Percentiles rank a stretch among this genome's conserved stretches.
Evolutionary conservation across 1,140 invertebrate species (phyloP).

Genomic region (Conopomorpha cramerella): DNA sequence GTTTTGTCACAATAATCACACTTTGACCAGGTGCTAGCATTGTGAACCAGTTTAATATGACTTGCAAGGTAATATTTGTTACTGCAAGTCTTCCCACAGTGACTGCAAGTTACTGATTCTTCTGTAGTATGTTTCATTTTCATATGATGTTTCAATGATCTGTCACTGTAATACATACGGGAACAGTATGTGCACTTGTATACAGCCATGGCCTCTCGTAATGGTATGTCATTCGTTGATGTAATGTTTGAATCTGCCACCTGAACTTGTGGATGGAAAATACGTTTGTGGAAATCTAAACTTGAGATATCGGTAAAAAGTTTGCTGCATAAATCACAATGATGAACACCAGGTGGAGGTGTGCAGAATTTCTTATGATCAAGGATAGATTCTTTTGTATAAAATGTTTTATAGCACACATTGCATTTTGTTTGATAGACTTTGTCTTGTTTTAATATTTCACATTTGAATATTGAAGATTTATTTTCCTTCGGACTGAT

Average conservation of each 20-base stretch:
- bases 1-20: conserved; percentile 34
- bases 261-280: conserved; percentile 33
- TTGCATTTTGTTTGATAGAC: conserved; percentile 34
- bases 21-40: conserved; percentile 18
- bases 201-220: neutral
- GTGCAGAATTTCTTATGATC: conserved; percentile 28
- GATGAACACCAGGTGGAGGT: conserved; percentile 22
- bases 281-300: conserved; percentile 28
- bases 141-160: conserved; percentile 28
- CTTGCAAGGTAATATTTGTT: conserved; percentile 35
- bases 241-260: conserved; percentile 20
- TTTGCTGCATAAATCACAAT: conserved; percentile 29
- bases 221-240: conserved; percentile 14
- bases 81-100: conserved; percentile 25
- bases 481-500: no score
- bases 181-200: conserved; percentile 26
- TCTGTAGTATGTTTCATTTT: conserved; percentile 32
- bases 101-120: conserved; percentile 18
- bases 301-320: conserved; percentile 35
- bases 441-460: conserved; percentile 1
- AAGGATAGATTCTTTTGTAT: conserved; percentile 19
- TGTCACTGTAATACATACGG: conserved; percentile 26
- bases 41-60: conserved; percentile 30
- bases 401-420: conserved; percentile 39
- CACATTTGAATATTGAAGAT: no score